Conservation (phyloP, 64 coral and sea anemone genomes). For the Hydrozoanthus tunicans region DNA sequence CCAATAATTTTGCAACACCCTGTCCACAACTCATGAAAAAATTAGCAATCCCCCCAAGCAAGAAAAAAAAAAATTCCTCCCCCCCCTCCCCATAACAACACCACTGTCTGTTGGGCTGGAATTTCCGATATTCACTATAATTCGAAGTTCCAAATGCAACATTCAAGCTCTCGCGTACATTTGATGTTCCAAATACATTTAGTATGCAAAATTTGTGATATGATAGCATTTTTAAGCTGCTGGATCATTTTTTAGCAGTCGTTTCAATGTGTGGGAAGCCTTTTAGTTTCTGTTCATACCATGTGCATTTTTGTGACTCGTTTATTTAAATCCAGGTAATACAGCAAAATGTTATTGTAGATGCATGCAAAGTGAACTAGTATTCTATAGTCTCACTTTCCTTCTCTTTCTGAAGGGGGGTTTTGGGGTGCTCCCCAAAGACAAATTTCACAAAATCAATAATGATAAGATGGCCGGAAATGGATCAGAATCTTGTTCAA, state of each 20-base stretch:
- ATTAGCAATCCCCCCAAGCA: neutral
- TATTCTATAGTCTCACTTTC: slow-evolving; percentile 9
- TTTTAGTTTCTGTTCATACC: slow-evolving; percentile 40
- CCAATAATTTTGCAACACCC: neutral
- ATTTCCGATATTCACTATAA: slow-evolving; percentile 34
- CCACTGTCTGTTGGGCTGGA: slow-evolving; percentile 18
- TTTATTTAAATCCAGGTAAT: no score
- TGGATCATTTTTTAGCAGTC: slow-evolving; percentile 36
- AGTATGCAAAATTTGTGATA: slow-evolving; percentile 33
- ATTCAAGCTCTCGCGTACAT: slow-evolving; percentile 26
- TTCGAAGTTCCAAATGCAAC: slow-evolving; percentile 22
- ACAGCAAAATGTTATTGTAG: no score
- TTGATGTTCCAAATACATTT: slow-evolving; percentile 37
- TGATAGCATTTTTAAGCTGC: slow-evolving; percentile 33
- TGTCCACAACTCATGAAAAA: no score
- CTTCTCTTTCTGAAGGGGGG: slow-evolving; percentile 29
- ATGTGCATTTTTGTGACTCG: slow-evolving; percentile 22
- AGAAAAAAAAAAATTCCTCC: slow-evolving; percentile 19
- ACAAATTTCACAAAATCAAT: slow-evolving; percentile 43
- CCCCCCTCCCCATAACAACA: neutral
- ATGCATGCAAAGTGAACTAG: no score
- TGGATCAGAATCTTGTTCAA: slow-evolving; percentile 19
- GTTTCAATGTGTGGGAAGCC: slow-evolving; percentile 24
- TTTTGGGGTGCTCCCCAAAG: slow-evolving; percentile 28
- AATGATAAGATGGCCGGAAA: slow-evolving; percentile 31